Percentiles rank a stretch among this genome's conserved stretches.
phyloP scores from a whole-genome alignment of 2,888 invertebrate genomes.

The Noctua comes region DNA sequence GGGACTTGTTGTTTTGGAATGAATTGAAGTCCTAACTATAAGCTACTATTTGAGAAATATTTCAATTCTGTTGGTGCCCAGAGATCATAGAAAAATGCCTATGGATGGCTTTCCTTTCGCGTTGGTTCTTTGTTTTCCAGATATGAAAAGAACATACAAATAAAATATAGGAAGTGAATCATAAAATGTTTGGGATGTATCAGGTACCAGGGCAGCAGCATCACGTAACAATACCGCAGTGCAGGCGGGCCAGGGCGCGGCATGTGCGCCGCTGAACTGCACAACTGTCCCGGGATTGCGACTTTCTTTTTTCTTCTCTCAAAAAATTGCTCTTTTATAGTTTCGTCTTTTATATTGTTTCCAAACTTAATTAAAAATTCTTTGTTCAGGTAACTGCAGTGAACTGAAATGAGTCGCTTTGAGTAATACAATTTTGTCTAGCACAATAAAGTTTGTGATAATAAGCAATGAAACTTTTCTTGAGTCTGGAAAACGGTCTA shows the following conservation, averaged over 20 bases:
- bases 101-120: background rate
- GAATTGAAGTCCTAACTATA: background rate
- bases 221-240: conserved; percentile 87
- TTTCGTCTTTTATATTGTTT: conserved; percentile 62
- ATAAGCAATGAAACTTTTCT: conserved; percentile 26
- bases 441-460: conserved; percentile 10
- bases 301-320: conserved; percentile 57
- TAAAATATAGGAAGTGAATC: conserved; percentile 20
- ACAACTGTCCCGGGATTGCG: conserved; percentile 63
- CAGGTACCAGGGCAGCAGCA: conserved; percentile 73
- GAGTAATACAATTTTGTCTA: conserved; percentile 35
- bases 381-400: conserved; percentile 59
- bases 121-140: conserved; percentile 11
- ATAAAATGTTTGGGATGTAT: conserved; percentile 38
- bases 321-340: conserved; percentile 61
- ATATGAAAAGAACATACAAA: conserved; percentile 15
- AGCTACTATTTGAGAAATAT: background rate
- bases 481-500: conserved; percentile 1
- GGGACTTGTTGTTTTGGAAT: too few relatives aligned
- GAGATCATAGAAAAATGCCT: background rate
- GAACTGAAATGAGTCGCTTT: conserved; percentile 45
- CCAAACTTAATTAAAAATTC: conserved; percentile 70
- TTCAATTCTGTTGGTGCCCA: background rate
- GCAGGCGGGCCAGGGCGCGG: conserved; percentile 71
- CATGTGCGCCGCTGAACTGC: conserved; percentile 63